phyloP scores from a whole-genome alignment of 1,140 invertebrate species.

The Patella vulgata region DNA sequence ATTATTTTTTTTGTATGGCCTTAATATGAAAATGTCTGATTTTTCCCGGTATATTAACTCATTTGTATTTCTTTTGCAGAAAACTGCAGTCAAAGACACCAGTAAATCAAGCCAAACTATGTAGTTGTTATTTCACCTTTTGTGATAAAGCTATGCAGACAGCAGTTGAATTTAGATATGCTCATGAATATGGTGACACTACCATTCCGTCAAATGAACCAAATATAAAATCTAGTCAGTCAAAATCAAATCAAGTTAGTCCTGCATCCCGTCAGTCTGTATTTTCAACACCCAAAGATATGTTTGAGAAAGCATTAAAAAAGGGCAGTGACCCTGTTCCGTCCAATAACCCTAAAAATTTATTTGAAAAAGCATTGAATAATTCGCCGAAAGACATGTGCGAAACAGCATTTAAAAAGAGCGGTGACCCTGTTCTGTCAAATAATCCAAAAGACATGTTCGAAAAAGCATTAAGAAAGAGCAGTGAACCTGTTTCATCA shows the following conservation, averaged over 20 bases:
- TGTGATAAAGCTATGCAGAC: constrained; percentile 52
- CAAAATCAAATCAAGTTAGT: not conserved
- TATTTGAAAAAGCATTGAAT: too few relatives aligned
- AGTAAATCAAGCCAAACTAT: constrained; percentile 22
- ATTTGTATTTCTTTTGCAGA: too few relatives aligned
- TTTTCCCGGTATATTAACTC: too few relatives aligned
- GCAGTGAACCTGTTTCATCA: not conserved
- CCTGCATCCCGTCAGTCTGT: not conserved
- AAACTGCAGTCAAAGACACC: constrained; percentile 6
- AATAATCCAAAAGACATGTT: constrained; percentile 5
- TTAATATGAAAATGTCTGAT: too few relatives aligned
- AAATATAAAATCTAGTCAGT: constrained; percentile 35
- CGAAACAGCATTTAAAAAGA: too few relatives aligned
- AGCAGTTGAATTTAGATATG: constrained; percentile 52
- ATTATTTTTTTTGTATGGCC: too few relatives aligned
- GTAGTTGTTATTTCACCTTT: constrained; percentile 46
- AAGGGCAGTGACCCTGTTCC: not conserved
- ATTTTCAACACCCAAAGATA: constrained; percentile 16
- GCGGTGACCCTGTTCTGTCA: too few relatives aligned
- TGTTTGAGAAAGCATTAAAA: constrained; percentile 36
- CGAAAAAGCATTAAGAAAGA: not conserved
- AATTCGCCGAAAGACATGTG: too few relatives aligned
- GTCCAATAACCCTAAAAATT: too few relatives aligned
- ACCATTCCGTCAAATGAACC: constrained; percentile 35
- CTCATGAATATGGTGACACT: constrained; percentile 59